A percentile compares a stretch with the other conserved stretches of the same genome.
phyloP scores from a whole-genome alignment of 2,888 invertebrate genomes.

The Rhodophaea formosa region DNA sequence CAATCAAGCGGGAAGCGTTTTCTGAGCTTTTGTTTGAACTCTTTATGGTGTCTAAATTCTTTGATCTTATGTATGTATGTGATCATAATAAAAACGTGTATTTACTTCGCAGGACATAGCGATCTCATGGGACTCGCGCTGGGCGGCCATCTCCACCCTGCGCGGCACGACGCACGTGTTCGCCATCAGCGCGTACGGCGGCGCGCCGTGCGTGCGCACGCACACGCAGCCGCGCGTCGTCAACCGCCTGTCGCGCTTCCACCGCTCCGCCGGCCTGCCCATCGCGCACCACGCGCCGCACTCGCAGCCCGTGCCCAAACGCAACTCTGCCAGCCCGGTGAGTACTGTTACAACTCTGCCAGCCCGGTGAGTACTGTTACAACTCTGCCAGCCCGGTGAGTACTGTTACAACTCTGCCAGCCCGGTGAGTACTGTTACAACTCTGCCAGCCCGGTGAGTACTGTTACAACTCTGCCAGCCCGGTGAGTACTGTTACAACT shows the following conservation, averaged over 20 bases:
- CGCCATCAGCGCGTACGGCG: conserved; percentile 97
- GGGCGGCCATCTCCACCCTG: conserved; percentile 97
- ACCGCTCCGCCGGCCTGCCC: conserved; percentile 95
- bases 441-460: background rate
- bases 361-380: too few species aligned
- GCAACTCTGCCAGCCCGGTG: conserved; percentile 42
- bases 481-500: too few species aligned
- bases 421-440: too few species aligned
- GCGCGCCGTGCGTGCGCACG: conserved; percentile 93
- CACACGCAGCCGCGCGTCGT: conserved; percentile 97
- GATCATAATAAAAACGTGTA: too few species aligned
- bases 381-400: background rate
- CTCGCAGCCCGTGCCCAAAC: conserved; percentile 68
- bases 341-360: conserved; percentile 22
- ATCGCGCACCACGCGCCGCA: conserved; percentile 82
- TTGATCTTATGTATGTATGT: too few species aligned
- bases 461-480: too few species aligned
- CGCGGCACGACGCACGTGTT: conserved; percentile 99
- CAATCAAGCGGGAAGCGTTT: too few species aligned
- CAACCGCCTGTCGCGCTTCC: conserved; percentile 96
- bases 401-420: too few species aligned
- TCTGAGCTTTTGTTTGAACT: too few species aligned
- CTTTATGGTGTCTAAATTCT: too few species aligned
- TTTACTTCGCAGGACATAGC: conserved; percentile 85
- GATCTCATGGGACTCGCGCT: conserved; percentile 95